Base-by-base conservation (phyloP, 2,888 invertebrate species). In the Conus canariensis region DNA sequence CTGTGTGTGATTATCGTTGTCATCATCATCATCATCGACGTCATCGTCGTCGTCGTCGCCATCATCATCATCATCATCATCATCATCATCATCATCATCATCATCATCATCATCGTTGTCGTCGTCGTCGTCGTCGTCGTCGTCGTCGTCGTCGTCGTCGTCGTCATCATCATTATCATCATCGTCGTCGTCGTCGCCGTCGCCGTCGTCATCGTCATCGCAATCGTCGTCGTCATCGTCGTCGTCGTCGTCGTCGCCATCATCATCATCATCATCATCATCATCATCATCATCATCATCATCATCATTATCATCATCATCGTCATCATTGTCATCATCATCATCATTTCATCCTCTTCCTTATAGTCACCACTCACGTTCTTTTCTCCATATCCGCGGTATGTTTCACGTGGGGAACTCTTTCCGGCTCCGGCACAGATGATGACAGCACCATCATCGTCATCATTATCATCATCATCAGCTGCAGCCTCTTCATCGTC, bases 61-160 rank as follows among this genome's bases (percentile, higher is more conserved):
- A 59, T 85, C 83, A 7, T 59, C 83, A n/a, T 58, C 83, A n/a
- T 85, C 83, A 59, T 59, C 83, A 59, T 85, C 83, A 59, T 58
- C 60, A 64, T 64, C 60, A 64, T 64, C 60, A 64, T 16, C 60
- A 19, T 70, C 70, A 4, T 22, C 70, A 4, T 70, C 70, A 4
- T 70, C 70, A 4, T 70, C 70, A 4, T 70, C 70, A 4, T 70
- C 70, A 4, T 70, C 70, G 19, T 70, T n/a, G 19, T 70, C 70
- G 19, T 70, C 70, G 22, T 22, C 56, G 22, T 58, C 56, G 22
- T 59, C 83, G 59, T 85, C 83, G 59, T 85, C 83, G n/a, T 58
- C 83, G 4, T 85, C 83, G n/a, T 58, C 83, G n/a, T 85, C 83
- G 59, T 85, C 83, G n/a, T 85, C 83, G n/a, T 85, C 83, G 14